Evolutionary conservation across 2,888 invertebrate genomes (phyloP), one percentile per base, ranked within the genome.

Genomic region (Callyntrura guangdongensis): DNA sequence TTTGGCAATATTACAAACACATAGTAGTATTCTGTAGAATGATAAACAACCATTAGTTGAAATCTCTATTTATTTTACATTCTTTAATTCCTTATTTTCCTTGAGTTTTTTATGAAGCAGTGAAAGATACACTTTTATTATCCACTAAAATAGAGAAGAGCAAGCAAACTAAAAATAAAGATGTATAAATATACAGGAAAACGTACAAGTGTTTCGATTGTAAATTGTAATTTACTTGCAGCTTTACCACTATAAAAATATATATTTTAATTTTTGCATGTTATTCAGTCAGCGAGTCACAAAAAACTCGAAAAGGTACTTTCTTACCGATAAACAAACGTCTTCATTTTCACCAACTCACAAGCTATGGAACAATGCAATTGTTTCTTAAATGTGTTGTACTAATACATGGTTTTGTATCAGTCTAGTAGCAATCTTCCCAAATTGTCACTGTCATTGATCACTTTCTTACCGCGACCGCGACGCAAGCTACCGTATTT

Each of bases 261-360:
- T 77, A 77, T 36, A 59, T 6, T 79, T 56, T 79, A 59, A 11
- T 25, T 27, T 79, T 79, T 79, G 79, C 79, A 79, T 79, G 79
- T 79, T 36, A 36, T 56, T 79, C 79, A 79, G 79, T 79, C 79
- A 79, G 27, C 79, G 79, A 79, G 79, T 79, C 79, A 56, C 36
- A 25, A 59, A 56, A 27, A 79, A 56, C 79, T 79, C 79, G 79
- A 79, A 25, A 47, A 27, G 0, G 36, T 36, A 36, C 36, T 36
- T 36, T 36, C 36, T 74, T 74, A 22, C 22, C 72, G 20, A 8
- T 9, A 47, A 1, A 20, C 0, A 12, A 11, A 6, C 49, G 22
- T 12, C 36, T 36, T 36, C 36, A 6, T 74, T 22, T 22, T 49
- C 20, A 12, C 74, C 49, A 49, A 49, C 74, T 22, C n/a, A n/a